These are phyloP conservation scores for Alcis repandata DNA, from an alignment of 2,888 invertebrate genomes.

Conservation along the genomic window DNA sequence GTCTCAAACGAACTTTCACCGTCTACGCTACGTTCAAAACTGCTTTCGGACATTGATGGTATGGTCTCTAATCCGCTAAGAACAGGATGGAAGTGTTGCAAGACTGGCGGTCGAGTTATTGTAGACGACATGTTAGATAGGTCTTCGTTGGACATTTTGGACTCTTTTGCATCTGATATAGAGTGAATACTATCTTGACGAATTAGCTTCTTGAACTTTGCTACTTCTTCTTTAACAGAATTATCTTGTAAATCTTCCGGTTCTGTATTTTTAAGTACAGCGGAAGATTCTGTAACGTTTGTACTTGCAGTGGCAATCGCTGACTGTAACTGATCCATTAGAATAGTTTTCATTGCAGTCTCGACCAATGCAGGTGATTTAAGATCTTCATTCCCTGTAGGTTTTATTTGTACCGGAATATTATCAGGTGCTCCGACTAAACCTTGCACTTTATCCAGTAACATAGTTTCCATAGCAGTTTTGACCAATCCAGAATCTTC, in stretches of 20 bases:
- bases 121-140: slow-evolving; percentile 62
- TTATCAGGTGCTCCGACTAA: slow-evolving; percentile 30
- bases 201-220: slow-evolving; percentile 62
- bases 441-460: slow-evolving; percentile 78
- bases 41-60: slow-evolving; percentile 76
- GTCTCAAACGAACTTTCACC: slow-evolving; percentile 63
- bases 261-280: slow-evolving; percentile 24
- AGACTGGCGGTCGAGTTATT: slow-evolving; percentile 65
- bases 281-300: slow-evolving; percentile 10
- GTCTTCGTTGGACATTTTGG: slow-evolving; percentile 74
- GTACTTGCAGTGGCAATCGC: slow-evolving; percentile 48
- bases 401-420: background rate
- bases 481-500: slow-evolving; percentile 57
- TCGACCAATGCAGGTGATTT: slow-evolving; percentile 64
- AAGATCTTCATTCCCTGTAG: slow-evolving; percentile 26
- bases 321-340: slow-evolving; percentile 78
- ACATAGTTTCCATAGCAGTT: slow-evolving; percentile 81
- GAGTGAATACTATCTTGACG: slow-evolving; percentile 77
- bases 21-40: slow-evolving; percentile 73
- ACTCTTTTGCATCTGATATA: slow-evolving; percentile 52
- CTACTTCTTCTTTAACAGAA: slow-evolving; percentile 41
- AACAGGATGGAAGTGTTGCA: slow-evolving; percentile 75
- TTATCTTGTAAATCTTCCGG: slow-evolving; percentile 22
- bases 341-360: slow-evolving; percentile 80
- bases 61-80: slow-evolving; percentile 80